Conservation (phyloP, 2,113 vertebrate species). For the Anser brachyrhynchus region DNA sequence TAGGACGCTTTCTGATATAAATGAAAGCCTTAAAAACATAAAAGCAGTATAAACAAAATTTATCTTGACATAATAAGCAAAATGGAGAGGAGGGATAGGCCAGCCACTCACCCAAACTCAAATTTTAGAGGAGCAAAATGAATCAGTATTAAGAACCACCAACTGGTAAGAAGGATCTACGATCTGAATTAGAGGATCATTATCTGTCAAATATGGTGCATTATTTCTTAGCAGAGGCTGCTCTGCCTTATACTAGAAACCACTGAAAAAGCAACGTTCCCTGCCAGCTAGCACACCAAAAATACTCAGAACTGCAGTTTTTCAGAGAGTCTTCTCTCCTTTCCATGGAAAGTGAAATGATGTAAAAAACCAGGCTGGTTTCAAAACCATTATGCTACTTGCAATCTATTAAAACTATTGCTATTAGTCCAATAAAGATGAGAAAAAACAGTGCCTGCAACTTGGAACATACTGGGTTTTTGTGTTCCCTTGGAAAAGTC, state of each 20-base stretch:
- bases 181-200: not conserved
- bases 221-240: not conserved
- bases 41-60: not conserved
- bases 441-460: not conserved
- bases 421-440: not conserved
- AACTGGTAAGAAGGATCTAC: not conserved
- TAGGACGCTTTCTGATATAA: not conserved
- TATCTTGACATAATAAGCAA: not conserved
- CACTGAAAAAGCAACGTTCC: not conserved
- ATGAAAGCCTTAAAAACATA: not conserved
- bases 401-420: not conserved
- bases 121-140: not conserved
- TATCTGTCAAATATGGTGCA: rapidly evolving
- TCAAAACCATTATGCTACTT: not conserved
- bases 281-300: not conserved
- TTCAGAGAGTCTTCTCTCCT: not conserved
- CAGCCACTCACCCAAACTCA: not conserved
- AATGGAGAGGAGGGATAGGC: not conserved
- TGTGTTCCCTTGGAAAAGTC: not conserved
- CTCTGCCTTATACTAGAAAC: not conserved
- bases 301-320: not conserved
- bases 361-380: not conserved
- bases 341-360: not conserved
- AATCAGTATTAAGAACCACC: not conserved
- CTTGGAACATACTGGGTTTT: not conserved